These are phyloP conservation scores for Pluvianellus socialis DNA, from an alignment of 2,113 vertebrate species.

Conservation along the genomic window DNA sequence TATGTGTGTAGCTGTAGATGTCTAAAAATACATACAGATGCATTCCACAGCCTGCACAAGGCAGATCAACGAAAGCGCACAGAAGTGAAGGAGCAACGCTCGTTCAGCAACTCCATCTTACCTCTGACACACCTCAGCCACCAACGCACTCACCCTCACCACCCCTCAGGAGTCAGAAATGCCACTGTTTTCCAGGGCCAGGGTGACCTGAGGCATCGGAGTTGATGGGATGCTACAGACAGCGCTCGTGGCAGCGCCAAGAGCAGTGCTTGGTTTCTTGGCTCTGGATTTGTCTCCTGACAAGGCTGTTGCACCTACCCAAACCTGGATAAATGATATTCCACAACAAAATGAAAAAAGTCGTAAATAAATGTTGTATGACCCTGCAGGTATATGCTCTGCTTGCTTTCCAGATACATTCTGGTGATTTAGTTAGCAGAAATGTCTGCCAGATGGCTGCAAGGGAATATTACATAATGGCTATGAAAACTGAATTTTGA, in stretches of 20 bases:
- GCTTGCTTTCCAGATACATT: not conserved
- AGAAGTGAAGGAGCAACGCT: not conserved
- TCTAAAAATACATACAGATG: not conserved
- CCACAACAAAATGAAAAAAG: not conserved
- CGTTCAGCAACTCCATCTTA: accelerated
- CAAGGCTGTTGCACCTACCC: not conserved
- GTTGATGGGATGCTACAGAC: not conserved
- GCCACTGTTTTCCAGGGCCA: not conserved
- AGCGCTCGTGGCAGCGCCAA: accelerated
- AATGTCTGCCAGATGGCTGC: not conserved
- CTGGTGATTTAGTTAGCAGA: conserved; percentile 22
- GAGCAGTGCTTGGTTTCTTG: not conserved
- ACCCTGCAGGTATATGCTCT: not conserved
- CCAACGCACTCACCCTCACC: accelerated
- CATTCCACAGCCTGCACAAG: not conserved
- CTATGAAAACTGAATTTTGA: conserved; percentile 28
- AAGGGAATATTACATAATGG: conserved; percentile 16
- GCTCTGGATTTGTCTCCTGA: not conserved
- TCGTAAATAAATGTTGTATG: conserved; percentile 24
- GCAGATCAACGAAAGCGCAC: not conserved
- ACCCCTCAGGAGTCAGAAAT: not conserved
- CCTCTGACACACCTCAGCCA: not conserved
- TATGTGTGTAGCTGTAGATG: not conserved
- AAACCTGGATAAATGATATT: not conserved
- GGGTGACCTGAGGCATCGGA: not conserved